Evolutionary conservation across 2,797 vertebrate species (phyloP).

Genomic region (Protonibea diacanthus): DNA sequence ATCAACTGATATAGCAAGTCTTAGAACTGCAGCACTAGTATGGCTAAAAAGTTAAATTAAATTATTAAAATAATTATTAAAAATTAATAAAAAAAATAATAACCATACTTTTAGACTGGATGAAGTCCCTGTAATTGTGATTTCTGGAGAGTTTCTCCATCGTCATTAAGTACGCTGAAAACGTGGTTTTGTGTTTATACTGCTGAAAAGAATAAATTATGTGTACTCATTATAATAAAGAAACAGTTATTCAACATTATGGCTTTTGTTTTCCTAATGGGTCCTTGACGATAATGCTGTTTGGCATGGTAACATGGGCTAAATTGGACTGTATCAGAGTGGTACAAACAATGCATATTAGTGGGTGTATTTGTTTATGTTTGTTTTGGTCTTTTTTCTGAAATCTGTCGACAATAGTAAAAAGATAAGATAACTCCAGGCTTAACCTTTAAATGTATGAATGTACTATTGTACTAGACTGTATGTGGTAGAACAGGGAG

Average conservation of each 20-base stretch:
- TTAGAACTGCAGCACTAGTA: fast-evolving
- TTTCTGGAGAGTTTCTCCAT: background rate
- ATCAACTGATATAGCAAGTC: no score
- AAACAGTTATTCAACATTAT: background rate
- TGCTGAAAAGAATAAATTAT: background rate
- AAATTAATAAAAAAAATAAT: no score
- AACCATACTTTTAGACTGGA: background rate
- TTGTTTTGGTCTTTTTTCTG: background rate
- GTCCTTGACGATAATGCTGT: background rate
- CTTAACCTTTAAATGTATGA: background rate
- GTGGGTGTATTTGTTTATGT: background rate
- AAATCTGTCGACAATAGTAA: background rate
- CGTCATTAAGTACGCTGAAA: background rate
- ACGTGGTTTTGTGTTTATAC: background rate
- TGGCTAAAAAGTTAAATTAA: background rate
- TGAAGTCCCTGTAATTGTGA: background rate
- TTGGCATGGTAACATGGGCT: background rate
- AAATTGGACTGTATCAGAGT: background rate
- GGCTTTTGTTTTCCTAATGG: background rate
- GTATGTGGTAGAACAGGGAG: background rate
- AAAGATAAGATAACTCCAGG: background rate
- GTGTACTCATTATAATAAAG: background rate
- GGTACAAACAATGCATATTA: background rate
- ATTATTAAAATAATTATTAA: no score
- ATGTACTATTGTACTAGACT: background rate